Conservation (phyloP, 2,888 invertebrate genomes). For the Tiliacea citrago region DNA sequence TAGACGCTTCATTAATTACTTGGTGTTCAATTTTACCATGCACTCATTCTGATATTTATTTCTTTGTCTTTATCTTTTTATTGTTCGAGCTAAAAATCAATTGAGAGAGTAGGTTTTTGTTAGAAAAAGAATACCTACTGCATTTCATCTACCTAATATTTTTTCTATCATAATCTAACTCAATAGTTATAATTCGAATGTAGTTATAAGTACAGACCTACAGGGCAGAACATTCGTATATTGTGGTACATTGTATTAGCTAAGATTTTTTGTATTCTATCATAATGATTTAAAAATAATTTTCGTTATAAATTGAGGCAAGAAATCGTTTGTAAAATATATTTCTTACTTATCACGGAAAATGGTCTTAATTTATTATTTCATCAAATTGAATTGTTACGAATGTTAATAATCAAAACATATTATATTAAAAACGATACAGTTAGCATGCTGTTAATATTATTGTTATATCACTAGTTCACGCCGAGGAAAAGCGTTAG, state of each 20-base stretch:
- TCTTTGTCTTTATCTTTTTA: slow-evolving; percentile 19
- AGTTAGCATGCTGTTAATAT: slow-evolving; percentile 69
- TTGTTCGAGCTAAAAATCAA: slow-evolving; percentile 36
- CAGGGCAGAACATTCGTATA: slow-evolving; percentile 44
- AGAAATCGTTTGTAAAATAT: slow-evolving; percentile 1
- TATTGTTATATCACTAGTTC: slow-evolving; percentile 47
- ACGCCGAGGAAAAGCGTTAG: slow-evolving; percentile 67
- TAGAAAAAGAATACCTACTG: slow-evolving; percentile 31
- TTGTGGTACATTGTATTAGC: slow-evolving; percentile 17
- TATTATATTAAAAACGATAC: slow-evolving; percentile 26
- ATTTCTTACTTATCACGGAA: background rate
- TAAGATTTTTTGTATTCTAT: background rate
- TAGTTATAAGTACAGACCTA: slow-evolving; percentile 23
- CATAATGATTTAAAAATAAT: background rate
- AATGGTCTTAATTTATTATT: slow-evolving; percentile 9
- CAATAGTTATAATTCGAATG: background rate
- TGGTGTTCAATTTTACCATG: slow-evolving; percentile 48
- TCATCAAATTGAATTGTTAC: slow-evolving; percentile 13
- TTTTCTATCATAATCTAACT: background rate
- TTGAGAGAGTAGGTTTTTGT: slow-evolving; percentile 29
- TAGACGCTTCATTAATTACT: slow-evolving; percentile 46
- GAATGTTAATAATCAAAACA: slow-evolving; percentile 38
- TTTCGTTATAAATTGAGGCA: slow-evolving; percentile 9
- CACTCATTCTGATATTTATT: slow-evolving; percentile 38
- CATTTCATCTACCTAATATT: slow-evolving; percentile 17